Percentiles rank a stretch among this genome's conserved stretches.
Conservation (phyloP, 2,888 invertebrate species). For the Timema podura region DNA sequence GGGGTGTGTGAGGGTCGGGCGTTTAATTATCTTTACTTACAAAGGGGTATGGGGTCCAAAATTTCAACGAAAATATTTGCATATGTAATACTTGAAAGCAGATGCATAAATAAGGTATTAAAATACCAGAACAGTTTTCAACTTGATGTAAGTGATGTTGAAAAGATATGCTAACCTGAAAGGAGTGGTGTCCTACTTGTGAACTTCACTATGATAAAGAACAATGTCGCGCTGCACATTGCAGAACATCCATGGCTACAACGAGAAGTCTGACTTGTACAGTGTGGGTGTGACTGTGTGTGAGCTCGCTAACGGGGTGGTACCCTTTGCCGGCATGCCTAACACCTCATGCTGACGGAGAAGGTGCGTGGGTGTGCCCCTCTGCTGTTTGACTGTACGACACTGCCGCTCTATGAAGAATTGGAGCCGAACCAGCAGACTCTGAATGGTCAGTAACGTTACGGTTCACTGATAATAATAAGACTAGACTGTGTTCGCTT, state of each 20-base stretch:
- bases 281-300: conserved; percentile 85
- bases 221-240: conserved; percentile 22
- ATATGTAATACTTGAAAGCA: no score
- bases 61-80: no score
- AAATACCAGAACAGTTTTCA: no score
- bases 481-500: no score
- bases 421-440: conserved; percentile 19
- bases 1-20: no score
- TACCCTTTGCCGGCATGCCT: conserved; percentile 80
- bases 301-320: conserved; percentile 84
- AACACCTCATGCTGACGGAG: conserved; percentile 90
- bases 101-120: no score
- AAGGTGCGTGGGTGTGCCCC: conserved; percentile 72
- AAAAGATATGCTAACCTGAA: no score
- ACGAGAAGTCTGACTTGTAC: conserved; percentile 86
- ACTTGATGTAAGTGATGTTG: no score
- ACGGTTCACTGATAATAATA: no score
- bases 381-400: conserved; percentile 68
- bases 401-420: conserved; percentile 38
- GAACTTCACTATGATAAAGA: conserved; percentile 13
- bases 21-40: no score
- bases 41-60: no score
- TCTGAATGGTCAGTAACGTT: conserved; percentile 5
- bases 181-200: background rate
- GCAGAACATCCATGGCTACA: conserved; percentile 80